Conservation (phyloP, 2,888 invertebrate species). For the Drosophila borborema region DNA sequence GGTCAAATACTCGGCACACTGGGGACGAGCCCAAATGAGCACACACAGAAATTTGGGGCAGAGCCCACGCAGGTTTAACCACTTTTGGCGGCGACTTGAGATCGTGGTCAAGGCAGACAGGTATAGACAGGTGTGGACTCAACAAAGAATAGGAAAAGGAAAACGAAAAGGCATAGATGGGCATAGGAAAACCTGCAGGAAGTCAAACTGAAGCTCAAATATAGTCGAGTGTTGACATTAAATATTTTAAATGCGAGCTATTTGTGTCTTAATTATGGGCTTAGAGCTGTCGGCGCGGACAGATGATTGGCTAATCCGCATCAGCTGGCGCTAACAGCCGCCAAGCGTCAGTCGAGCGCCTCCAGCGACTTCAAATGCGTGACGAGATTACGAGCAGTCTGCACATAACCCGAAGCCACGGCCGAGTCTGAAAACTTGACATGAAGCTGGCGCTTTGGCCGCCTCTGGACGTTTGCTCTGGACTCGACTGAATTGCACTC, state of each 20-base stretch:
- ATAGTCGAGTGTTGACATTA: slow-evolving; percentile 46
- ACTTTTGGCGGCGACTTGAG: slow-evolving; percentile 53
- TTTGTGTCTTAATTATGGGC: slow-evolving; percentile 69
- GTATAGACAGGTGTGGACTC: slow-evolving; percentile 9
- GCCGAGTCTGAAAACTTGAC: slow-evolving; percentile 26
- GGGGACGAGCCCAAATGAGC: slow-evolving; percentile 52
- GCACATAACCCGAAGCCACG: slow-evolving; percentile 36
- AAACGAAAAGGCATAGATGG: neutral
- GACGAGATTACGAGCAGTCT: slow-evolving; percentile 46
- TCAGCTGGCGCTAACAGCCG: slow-evolving; percentile 50
- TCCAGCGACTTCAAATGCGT: slow-evolving; percentile 22
- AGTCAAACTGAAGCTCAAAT: slow-evolving; percentile 10
- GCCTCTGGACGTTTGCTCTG: slow-evolving; percentile 43
- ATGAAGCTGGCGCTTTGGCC: slow-evolving; percentile 25
- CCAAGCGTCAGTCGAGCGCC: slow-evolving; percentile 34
- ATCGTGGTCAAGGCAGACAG: slow-evolving; percentile 65
- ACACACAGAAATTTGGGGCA: slow-evolving; percentile 66
- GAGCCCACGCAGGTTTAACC: slow-evolving; percentile 71
- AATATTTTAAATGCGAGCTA: slow-evolving; percentile 43
- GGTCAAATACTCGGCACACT: slow-evolving; percentile 55
- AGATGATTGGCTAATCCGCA: slow-evolving; percentile 63
- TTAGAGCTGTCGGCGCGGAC: slow-evolving; percentile 33
- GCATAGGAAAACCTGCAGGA: neutral
- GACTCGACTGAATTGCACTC: slow-evolving; percentile 63
- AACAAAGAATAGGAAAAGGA: neutral